Base-by-base conservation (phyloP, 2,888 invertebrate species). In the Drosophila putrida region DNA sequence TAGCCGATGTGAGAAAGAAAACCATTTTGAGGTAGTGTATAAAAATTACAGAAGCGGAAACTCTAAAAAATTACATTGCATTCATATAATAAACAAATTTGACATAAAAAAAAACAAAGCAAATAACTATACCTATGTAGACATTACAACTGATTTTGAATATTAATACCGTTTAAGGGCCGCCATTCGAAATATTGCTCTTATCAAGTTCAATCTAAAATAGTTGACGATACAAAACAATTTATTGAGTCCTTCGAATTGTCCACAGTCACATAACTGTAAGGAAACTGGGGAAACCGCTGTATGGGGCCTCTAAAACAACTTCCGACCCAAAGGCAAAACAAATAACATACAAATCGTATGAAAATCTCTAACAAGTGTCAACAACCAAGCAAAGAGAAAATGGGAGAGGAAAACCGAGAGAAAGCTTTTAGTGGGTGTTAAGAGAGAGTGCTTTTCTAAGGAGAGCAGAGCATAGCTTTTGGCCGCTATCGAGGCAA, bases 341-440 rank as follows among this genome's bases (percentile, higher is more conserved):
- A 62, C 74, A 75, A 72, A 68, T 50, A 63, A 31, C 20, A 43
- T 25, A 39, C 41, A 60, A 73, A 65, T 10, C 27, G 59, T 46
- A 75, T 43, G 67, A 72, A 82, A 82, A 77, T 75, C 72, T 81
- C 72, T 84, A 87, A 88, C 87, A 88, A 88, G 87, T 88, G 87
- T 88, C 51, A 58, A 65, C 59, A 57, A 49, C 46, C 62, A 51
- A 39, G 25, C 31, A 43, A 65, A 50, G 36, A 39, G 43, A 38
- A 44, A 25, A 28, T 20, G 60, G n/a, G 51, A 46, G 63, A 39
- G 46, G 75, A n/a, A 15, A 10, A 13, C 20, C 25, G 25, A 38
- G 35, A 31, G 47, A 39, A 27, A 53, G 61, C 38, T 62, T 47
- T 33, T 20, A 10, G 41, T 59, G 49, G 49, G 59, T 39, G 49